Evolutionary conservation across 2,888 invertebrate species (phyloP).

Genomic region (Gerosis bhagava): DNA sequence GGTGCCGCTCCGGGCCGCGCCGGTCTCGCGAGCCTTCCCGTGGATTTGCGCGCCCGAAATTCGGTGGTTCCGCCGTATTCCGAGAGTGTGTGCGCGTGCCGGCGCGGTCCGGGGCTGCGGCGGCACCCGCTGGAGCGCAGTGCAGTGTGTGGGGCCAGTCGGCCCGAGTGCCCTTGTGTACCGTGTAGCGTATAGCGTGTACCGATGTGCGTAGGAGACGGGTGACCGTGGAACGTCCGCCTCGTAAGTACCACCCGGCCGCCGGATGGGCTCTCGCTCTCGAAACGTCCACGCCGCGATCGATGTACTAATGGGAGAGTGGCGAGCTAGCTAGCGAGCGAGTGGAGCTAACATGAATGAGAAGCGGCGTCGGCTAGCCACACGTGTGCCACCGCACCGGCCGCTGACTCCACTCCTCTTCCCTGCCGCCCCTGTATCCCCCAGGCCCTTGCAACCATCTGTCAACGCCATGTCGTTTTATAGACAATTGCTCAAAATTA

Average conservation of each 20-base stretch:
- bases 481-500: too few relatives aligned
- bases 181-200: conserved; percentile 38
- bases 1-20: conserved; percentile 84
- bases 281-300: conserved; percentile 40
- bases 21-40: conserved; percentile 81
- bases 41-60: conserved; percentile 82
- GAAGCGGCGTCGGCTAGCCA: conserved; percentile 42
- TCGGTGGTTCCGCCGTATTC: conserved; percentile 73
- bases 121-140: conserved; percentile 54
- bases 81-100: conserved; percentile 71
- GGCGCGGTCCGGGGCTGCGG: conserved; percentile 67
- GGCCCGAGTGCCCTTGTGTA: conserved; percentile 76
- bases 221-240: conserved; percentile 74
- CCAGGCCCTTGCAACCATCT: too few relatives aligned
- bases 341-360: conserved; percentile 65
- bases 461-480: too few relatives aligned
- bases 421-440: too few relatives aligned
- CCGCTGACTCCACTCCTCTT: conserved; percentile 29
- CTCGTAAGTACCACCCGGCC: conserved; percentile 71
- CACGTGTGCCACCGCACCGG: conserved; percentile 71
- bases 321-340: conserved; percentile 50
- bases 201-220: conserved; percentile 72
- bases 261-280: conserved; percentile 52
- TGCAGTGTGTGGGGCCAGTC: conserved; percentile 72
- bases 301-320: too few relatives aligned